phyloP scores from a whole-genome alignment of 2,888 invertebrate genomes.

The Neoascia interrupta region DNA sequence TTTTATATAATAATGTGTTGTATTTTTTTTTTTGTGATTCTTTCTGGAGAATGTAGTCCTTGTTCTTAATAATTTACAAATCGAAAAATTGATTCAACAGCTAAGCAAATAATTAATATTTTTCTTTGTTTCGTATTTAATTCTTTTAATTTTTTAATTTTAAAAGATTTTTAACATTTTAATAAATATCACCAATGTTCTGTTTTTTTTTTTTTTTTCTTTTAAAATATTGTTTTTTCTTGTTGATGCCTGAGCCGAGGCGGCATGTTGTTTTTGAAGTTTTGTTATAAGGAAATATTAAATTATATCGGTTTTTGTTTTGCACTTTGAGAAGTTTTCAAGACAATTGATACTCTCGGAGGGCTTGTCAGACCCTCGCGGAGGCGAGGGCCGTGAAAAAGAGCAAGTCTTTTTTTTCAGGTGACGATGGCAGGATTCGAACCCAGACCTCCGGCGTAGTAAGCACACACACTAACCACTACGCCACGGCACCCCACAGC shows the following conservation, averaged over 20 bases:
- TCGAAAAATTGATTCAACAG: conserved; percentile 55
- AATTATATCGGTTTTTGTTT: too few relatives aligned
- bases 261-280: conserved; percentile 2
- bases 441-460: too few relatives aligned
- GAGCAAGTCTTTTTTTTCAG: too few relatives aligned
- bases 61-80: conserved; percentile 54
- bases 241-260: conserved; percentile 11
- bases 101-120: conserved; percentile 58
- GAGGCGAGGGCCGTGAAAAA: too few relatives aligned
- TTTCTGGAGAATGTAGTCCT: conserved; percentile 21
- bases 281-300: too few relatives aligned
- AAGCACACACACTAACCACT: too few relatives aligned
- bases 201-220: conserved; percentile 11
- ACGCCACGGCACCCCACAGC: too few relatives aligned
- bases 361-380: too few relatives aligned
- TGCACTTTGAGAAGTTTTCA: too few relatives aligned
- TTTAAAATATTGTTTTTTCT: conserved; percentile 4
- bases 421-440: too few relatives aligned
- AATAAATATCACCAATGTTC: conserved; percentile 67
- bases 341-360: too few relatives aligned
- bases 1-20: conserved; percentile 39
- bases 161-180: conserved; percentile 55
- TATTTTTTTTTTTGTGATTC: conserved; percentile 32
- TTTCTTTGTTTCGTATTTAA: conserved; percentile 37
- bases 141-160: conserved; percentile 2